Percentiles rank a stretch among this genome's conserved stretches.
phyloP scores from a whole-genome alignment of 2,888 invertebrate species.

The Andrena bicolor region DNA sequence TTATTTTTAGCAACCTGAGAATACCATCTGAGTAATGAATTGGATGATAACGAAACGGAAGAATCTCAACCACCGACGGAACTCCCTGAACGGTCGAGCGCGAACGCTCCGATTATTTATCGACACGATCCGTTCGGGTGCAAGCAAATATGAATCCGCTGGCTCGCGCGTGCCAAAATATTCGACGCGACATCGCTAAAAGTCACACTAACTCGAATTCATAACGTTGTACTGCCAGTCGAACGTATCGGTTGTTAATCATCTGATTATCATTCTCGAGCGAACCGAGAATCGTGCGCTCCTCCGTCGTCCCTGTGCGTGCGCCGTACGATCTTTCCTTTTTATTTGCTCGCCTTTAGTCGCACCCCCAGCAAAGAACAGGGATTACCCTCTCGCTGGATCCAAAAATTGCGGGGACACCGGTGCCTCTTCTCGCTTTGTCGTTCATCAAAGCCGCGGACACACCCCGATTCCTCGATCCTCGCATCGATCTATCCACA shows the following conservation, averaged over 20 bases:
- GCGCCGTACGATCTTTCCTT: background rate
- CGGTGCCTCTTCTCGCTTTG: conserved; percentile 55
- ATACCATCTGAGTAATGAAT: conserved; percentile 35
- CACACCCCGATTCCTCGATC: conserved; percentile 55
- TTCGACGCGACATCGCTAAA: conserved; percentile 51
- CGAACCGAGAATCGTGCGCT: background rate
- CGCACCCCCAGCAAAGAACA: conserved; percentile 49
- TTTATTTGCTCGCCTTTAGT: conserved; percentile 11
- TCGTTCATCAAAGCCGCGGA: conserved; percentile 54
- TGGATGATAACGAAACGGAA: conserved; percentile 15
- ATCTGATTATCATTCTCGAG: conserved; percentile 48
- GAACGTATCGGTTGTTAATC: conserved; percentile 40
- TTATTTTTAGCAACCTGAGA: conserved; percentile 19
- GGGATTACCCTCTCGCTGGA: conserved; percentile 57
- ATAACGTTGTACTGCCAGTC: conserved; percentile 42
- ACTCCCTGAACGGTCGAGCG: conserved; percentile 14
- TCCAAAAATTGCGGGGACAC: conserved; percentile 58
- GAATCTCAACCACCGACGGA: conserved; percentile 12
- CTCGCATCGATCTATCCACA: conserved; percentile 42
- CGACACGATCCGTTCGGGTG: conserved; percentile 31
- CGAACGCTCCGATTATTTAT: conserved; percentile 35
- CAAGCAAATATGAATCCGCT: conserved; percentile 36
- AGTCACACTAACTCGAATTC: conserved; percentile 56
- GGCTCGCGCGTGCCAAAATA: conserved; percentile 45
- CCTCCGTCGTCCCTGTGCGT: background rate